Percentiles rank a stretch among this genome's conserved stretches.
phyloP scores from a whole-genome alignment of 2,113 vertebrate genomes.

The Heloderma charlesbogerti region DNA sequence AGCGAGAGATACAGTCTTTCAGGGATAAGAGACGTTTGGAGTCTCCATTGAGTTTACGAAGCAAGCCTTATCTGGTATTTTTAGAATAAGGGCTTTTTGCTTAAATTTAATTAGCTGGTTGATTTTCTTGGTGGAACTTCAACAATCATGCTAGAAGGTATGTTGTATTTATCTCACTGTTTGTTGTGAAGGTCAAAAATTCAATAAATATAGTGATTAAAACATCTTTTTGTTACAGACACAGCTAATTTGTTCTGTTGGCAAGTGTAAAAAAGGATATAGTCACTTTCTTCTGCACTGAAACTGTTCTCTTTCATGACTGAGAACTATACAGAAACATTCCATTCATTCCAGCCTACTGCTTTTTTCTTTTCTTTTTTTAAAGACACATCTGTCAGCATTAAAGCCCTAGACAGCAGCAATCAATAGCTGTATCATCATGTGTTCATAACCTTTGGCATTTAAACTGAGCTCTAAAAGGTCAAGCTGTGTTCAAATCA shows the following conservation, averaged over 20 bases:
- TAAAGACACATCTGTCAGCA: constrained; percentile 59
- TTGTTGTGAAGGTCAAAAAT: constrained; percentile 18
- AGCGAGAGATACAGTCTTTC: constrained; percentile 68
- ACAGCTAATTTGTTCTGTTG: constrained; percentile 38
- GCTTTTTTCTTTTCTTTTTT: constrained; percentile 44
- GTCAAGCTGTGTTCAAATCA: constrained; percentile 46
- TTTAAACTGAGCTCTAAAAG: constrained; percentile 54
- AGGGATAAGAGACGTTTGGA: constrained; percentile 65
- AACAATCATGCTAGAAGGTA: not conserved
- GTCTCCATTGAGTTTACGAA: constrained; percentile 50
- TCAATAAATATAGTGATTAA: constrained; percentile 17
- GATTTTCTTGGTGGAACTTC: not conserved
- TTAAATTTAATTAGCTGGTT: constrained; percentile 6
- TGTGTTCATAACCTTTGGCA: constrained; percentile 40
- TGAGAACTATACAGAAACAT: constrained; percentile 42
- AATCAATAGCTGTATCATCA: constrained; percentile 35
- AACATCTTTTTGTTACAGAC: constrained; percentile 10
- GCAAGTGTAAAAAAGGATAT: constrained; percentile 47
- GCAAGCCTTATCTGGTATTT: constrained; percentile 48
- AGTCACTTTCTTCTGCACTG: not conserved
- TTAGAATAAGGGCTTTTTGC: constrained; percentile 11
- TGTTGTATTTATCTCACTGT: not conserved
- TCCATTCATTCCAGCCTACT: constrained; percentile 46
- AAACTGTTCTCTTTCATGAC: constrained; percentile 43
- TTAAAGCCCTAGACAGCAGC: constrained; percentile 31